Evolutionary conservation across 1,140 invertebrate genomes (phyloP), one percentile per base, ranked within the genome.

Genomic region (Pemphigus obesinymphae): DNA sequence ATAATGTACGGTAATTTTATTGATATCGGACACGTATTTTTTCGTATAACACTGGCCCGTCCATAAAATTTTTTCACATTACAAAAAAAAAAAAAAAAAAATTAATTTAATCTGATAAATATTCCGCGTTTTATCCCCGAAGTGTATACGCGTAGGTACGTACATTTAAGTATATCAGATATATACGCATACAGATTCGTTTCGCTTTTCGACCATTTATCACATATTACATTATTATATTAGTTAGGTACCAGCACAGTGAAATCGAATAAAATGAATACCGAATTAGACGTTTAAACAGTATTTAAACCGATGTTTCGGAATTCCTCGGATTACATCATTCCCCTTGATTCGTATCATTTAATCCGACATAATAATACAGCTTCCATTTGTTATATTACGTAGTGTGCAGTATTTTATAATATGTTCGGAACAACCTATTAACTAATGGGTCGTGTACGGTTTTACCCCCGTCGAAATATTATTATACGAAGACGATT

Each of bases 351-450:
- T 73, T 50, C 70, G 70, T 73, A 73, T 73, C 70, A 20, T 73
- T 73, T 73, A 73, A 73, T 73, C 70, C 70, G 70, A 73, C 70
- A n/a, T 50, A 73, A 73, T 73, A 73, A 50, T 50, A 73, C 70
- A 5, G 70, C 70, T 48, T 73, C 70, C 70, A 50, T 73, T 73
- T n/a, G 26, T 50, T 31, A 29, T 20, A 31, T n/a, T n/a, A n/a
- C n/a, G n/a, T n/a, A n/a, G n/a, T n/a, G n/a, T n/a, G n/a, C n/a
- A n/a, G n/a, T n/a, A n/a, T n/a, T n/a, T n/a, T n/a, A n/a, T n/a
- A n/a, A n/a, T n/a, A n/a, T n/a, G n/a, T 45, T 73, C 26, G 45
- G n/a, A n/a, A n/a, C n/a, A 73, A 73, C 43, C 70, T 73, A 73
- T 73, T 73, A 48, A 73, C 70, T 73, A 73, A 73, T 73, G 45